phyloP scores from a whole-genome alignment of 2,888 invertebrate genomes.

The Noctua janthe region DNA sequence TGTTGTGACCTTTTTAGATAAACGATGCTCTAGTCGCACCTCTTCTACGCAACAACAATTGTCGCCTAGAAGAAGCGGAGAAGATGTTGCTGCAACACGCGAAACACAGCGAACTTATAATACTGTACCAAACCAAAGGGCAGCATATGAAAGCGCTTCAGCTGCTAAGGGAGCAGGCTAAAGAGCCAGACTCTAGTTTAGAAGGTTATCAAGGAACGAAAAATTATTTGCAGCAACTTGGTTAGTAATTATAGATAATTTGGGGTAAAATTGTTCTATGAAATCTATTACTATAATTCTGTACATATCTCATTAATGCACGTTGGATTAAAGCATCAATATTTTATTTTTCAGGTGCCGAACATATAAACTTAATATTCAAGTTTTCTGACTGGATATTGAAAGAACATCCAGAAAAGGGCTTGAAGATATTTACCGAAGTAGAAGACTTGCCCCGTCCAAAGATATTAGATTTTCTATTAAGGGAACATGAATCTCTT shows the following conservation, averaged over 20 bases:
- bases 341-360: constrained; percentile 88
- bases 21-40: constrained; percentile 98
- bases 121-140: constrained; percentile 98
- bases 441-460: constrained; percentile 97
- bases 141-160: constrained; percentile 98
- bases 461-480: constrained; percentile 96
- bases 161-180: constrained; percentile 94
- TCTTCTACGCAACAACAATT: constrained; percentile 96
- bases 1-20: constrained; percentile 90
- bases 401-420: constrained; percentile 96
- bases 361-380: constrained; percentile 96
- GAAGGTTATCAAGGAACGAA: constrained; percentile 96
- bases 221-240: constrained; percentile 97
- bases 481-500: constrained; percentile 94
- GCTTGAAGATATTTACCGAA: constrained; percentile 97
- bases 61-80: constrained; percentile 98
- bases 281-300: too few species aligned
- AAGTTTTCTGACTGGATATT: constrained; percentile 98
- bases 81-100: constrained; percentile 95
- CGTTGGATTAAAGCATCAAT: background rate
- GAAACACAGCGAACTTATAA: constrained; percentile 98
- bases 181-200: constrained; percentile 93
- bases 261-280: too few species aligned
- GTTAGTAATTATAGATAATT: constrained; percentile 78
- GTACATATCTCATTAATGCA: background rate